A percentile compares a stretch with the other conserved stretches of the same genome.
phyloP scores from a whole-genome alignment of 2,888 invertebrate genomes.

The Pyralis farinalis region DNA sequence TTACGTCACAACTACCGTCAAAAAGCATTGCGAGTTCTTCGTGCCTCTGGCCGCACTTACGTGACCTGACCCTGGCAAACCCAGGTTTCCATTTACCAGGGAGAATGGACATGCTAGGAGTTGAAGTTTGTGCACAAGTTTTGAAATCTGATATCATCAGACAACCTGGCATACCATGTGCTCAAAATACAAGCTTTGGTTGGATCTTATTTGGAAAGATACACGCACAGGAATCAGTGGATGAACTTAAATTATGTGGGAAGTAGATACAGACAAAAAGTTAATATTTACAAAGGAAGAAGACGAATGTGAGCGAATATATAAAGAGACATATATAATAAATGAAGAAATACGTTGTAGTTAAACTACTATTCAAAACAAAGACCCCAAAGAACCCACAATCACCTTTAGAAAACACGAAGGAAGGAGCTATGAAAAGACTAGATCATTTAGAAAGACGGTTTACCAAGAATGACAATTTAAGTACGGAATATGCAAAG shows the following conservation, averaged over 20 bases:
- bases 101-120: slow-evolving; percentile 16
- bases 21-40: too few species aligned
- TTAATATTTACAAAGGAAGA: slow-evolving; percentile 7
- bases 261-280: not conserved
- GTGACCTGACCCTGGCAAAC: slow-evolving; percentile 4
- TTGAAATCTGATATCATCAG: slow-evolving; percentile 16
- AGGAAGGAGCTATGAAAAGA: slow-evolving; percentile 4
- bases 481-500: slow-evolving; percentile 5
- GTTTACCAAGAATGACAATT: not conserved
- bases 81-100: slow-evolving; percentile 2
- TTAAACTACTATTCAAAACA: slow-evolving; percentile 4
- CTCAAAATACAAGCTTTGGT: slow-evolving; percentile 20
- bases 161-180: slow-evolving; percentile 21
- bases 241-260: slow-evolving; percentile 10
- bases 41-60: slow-evolving; percentile 9
- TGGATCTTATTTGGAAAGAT: slow-evolving; percentile 22
- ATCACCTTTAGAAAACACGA: slow-evolving; percentile 1
- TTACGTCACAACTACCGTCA: too few species aligned
- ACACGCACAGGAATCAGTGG: not conserved
- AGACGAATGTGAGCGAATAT: slow-evolving; percentile 4
- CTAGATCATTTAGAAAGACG: slow-evolving; percentile 8
- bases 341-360: slow-evolving; percentile 7
- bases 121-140: slow-evolving; percentile 20
- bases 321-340: slow-evolving; percentile 1
- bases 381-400: not conserved